phyloP scores from a whole-genome alignment of 2,113 vertebrate species.

The Crotalus horridus region DNA sequence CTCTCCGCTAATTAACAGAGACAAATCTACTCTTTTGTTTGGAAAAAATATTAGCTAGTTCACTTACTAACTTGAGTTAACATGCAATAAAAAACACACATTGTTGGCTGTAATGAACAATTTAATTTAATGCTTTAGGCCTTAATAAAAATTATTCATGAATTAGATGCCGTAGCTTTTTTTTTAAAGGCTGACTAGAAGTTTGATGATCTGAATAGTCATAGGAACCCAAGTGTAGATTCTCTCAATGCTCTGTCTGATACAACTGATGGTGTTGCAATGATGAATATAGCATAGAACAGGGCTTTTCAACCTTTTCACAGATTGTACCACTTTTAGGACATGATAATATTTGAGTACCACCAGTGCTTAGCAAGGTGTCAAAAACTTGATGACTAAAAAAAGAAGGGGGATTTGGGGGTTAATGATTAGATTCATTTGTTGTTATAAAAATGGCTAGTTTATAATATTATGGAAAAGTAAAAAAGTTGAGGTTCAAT shows the following conservation, averaged over 20 bases:
- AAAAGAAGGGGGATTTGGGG: too few species aligned
- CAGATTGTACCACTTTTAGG: too few species aligned
- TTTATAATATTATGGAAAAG: too few species aligned
- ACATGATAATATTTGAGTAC: too few species aligned
- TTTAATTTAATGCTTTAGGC: slow-evolving; percentile 8
- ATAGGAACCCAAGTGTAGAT: not conserved
- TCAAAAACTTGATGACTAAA: too few species aligned
- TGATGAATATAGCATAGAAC: not conserved
- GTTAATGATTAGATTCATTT: too few species aligned
- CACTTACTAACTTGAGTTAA: not conserved
- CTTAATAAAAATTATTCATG: not conserved
- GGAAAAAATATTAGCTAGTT: not conserved
- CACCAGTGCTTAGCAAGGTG: too few species aligned
- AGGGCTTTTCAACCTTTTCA: too few species aligned
- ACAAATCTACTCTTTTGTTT: slow-evolving; percentile 19
- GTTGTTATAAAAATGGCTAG: too few species aligned
- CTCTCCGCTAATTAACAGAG: slow-evolving; percentile 17
- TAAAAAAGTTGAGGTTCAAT: too few species aligned
- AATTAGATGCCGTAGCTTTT: not conserved
- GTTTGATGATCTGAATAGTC: not conserved
- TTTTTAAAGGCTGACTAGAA: not conserved
- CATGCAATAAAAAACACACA: not conserved
- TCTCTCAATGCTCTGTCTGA: not conserved
- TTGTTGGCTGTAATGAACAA: not conserved
- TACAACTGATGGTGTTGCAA: not conserved